phyloP scores from a whole-genome alignment of 1,140 invertebrate genomes.

The Meloidogyne exigua region DNA sequence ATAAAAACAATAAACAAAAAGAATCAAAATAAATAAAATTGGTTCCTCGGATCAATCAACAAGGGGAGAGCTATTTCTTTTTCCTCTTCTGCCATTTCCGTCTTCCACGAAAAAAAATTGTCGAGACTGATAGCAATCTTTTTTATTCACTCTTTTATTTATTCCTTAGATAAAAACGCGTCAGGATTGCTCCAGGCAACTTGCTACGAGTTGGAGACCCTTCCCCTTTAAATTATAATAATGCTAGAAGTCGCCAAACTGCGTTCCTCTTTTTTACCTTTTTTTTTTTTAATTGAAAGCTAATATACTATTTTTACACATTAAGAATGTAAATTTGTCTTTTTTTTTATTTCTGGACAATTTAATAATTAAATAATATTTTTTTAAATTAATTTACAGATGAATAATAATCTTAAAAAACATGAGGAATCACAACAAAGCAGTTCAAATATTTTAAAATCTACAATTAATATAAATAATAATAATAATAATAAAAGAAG shows the following conservation, averaged over 20 bases:
- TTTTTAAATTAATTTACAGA: not conserved
- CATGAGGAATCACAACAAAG: not conserved
- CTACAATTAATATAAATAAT: not conserved
- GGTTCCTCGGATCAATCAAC: constrained; percentile 1
- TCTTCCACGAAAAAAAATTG: not conserved
- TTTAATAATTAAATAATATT: no score
- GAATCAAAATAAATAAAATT: not conserved
- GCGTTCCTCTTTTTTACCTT: not conserved
- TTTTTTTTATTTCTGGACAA: not conserved
- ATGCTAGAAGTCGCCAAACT: not conserved
- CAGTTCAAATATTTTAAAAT: not conserved
- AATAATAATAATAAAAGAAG: no score
- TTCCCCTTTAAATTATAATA: not conserved
- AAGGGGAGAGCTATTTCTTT: not conserved
- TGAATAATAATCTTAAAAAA: not conserved
- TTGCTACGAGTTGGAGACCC: not conserved
- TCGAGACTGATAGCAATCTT: not conserved
- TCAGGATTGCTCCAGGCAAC: constrained; percentile 1
- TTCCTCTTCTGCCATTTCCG: constrained; percentile 1
- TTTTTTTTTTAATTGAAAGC: not conserved
- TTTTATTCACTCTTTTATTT: not conserved
- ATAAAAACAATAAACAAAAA: not conserved
- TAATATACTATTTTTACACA: not conserved
- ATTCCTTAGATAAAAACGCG: not conserved
- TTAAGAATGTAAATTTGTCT: no score